A percentile compares a stretch with the other conserved stretches of the same genome.
phyloP scores from a whole-genome alignment of 2,888 invertebrate genomes.

The Anthophora plumipes region DNA sequence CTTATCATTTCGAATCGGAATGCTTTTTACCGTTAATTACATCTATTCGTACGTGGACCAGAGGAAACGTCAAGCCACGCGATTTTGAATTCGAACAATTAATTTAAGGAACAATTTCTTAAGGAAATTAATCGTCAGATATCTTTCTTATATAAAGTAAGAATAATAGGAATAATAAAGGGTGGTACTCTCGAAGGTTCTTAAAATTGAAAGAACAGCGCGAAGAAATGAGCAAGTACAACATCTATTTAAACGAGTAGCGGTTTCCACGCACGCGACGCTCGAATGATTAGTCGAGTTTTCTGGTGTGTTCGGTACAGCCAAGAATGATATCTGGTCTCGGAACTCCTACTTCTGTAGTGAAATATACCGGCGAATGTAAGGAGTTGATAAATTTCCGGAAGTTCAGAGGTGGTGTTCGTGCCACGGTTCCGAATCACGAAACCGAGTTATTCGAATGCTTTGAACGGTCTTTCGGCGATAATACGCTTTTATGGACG shows the following conservation, averaged over 20 bases:
- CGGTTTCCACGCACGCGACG: background rate
- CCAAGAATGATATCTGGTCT: slow-evolving; percentile 15
- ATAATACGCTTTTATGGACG: too few species aligned
- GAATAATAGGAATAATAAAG: background rate
- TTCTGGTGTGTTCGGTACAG: background rate
- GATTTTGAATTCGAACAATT: too few species aligned
- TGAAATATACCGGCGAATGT: background rate
- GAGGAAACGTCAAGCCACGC: too few species aligned
- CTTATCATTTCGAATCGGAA: background rate
- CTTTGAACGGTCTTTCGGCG: background rate
- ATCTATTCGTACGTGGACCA: too few species aligned
- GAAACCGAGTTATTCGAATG: slow-evolving; percentile 14
- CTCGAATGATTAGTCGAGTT: slow-evolving; percentile 11
- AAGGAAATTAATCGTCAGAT: too few species aligned
- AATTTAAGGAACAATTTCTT: too few species aligned
- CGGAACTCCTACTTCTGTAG: background rate
- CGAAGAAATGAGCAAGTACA: background rate
- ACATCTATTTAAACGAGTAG: background rate
- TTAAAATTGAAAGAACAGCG: background rate
- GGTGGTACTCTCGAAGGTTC: too few species aligned
- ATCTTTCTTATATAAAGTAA: background rate
- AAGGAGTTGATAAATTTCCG: slow-evolving; percentile 23
- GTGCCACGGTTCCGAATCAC: slow-evolving; percentile 15
- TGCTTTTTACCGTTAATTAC: background rate
- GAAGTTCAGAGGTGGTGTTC: slow-evolving; percentile 1